Percentiles rank a stretch among this genome's conserved stretches.
phyloP scores from a whole-genome alignment of 2,888 invertebrate genomes.

The Drosophila percnosoma region DNA sequence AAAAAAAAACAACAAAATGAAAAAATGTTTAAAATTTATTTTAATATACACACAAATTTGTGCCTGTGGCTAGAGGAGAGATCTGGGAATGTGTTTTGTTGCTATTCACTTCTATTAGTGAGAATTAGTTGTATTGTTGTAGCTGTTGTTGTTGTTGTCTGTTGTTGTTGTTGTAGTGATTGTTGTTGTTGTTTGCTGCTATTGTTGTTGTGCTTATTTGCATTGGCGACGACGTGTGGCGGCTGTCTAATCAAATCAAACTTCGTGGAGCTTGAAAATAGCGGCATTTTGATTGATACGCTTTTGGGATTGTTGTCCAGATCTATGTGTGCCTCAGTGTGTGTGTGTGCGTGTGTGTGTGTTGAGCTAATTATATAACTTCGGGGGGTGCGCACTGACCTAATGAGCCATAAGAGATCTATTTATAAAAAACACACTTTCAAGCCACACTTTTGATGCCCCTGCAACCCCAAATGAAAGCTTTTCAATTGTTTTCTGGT shows the following conservation, averaged over 20 bases:
- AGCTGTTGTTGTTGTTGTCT: conserved; percentile 9
- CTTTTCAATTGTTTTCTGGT: conserved; percentile 16
- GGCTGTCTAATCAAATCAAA: conserved; percentile 74
- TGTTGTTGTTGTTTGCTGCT: conserved; percentile 1
- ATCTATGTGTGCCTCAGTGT: neutral
- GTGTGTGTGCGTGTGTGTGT: conserved; percentile 2
- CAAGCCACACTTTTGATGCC: conserved; percentile 21
- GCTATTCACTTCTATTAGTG: conserved; percentile 63
- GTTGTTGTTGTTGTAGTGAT: neutral
- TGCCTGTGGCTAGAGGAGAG: conserved; percentile 49
- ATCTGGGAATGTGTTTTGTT: conserved; percentile 30
- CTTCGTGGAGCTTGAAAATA: conserved; percentile 68
- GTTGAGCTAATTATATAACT: conserved; percentile 66
- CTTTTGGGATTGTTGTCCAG: conserved; percentile 23
- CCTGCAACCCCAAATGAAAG: conserved; percentile 47
- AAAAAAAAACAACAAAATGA: conserved; percentile 35
- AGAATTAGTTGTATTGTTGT: conserved; percentile 65
- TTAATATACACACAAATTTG: conserved; percentile 52
- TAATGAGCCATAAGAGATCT: conserved; percentile 67
- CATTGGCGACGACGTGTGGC: conserved; percentile 71
- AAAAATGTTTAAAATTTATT: conserved; percentile 71
- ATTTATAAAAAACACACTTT: conserved; percentile 44
- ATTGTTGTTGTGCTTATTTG: conserved; percentile 47
- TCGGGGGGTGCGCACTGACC: conserved; percentile 59
- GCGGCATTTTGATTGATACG: conserved; percentile 70